A percentile compares a stretch with the other conserved stretches of the same genome.
phyloP scores from a whole-genome alignment of 2,113 vertebrate species.

The Osmerus eperlanus region DNA sequence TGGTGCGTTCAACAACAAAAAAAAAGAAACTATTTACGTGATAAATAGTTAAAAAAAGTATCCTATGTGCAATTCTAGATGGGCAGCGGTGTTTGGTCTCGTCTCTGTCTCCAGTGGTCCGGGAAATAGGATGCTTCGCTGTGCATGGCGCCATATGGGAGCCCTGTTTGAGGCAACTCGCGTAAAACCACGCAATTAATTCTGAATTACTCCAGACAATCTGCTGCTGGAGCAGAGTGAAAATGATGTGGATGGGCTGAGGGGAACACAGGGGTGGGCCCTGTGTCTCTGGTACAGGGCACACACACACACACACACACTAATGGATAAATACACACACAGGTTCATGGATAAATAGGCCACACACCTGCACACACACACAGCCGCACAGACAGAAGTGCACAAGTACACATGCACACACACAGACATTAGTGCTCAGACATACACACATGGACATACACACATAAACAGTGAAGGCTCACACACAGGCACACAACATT shows the following conservation, averaged over 20 bases:
- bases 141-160: slow-evolving; percentile 38
- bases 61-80: neutral
- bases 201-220: slow-evolving; percentile 42
- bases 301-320: slow-evolving; percentile 1
- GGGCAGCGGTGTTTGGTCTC: neutral
- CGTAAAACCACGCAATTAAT: slow-evolving; percentile 50
- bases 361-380: slow-evolving; percentile 17
- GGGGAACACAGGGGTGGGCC: neutral
- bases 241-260: slow-evolving; percentile 16
- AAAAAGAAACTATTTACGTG: neutral
- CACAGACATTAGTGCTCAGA: neutral
- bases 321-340: neutral
- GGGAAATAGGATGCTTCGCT: slow-evolving; percentile 24
- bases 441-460: neutral
- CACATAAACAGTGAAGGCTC: slow-evolving; percentile 6
- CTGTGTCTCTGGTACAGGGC: slow-evolving; percentile 16
- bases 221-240: slow-evolving; percentile 42
- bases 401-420: neutral
- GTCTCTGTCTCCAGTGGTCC: neutral
- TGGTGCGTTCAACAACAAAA: too few relatives aligned
- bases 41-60: neutral
- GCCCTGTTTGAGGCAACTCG: slow-evolving; percentile 41
- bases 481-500: slow-evolving; percentile 13
- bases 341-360: slow-evolving; percentile 13
- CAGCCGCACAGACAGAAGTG: neutral